These are phyloP conservation scores for Anoplolepis gracilipes DNA, from an alignment of 1,140 invertebrate genomes.

Conservation along the genomic window DNA sequence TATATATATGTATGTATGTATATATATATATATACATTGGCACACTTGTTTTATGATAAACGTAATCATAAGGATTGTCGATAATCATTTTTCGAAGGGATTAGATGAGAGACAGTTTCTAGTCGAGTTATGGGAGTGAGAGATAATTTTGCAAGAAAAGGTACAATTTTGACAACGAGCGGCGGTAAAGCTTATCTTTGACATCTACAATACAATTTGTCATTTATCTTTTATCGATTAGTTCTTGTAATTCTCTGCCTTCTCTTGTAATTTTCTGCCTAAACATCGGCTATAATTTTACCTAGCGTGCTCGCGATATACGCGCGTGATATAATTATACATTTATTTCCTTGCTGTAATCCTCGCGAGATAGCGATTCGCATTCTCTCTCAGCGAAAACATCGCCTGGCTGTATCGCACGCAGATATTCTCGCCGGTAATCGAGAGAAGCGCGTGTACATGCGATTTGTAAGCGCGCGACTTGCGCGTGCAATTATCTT, in stretches of 20 bases:
- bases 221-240: background rate
- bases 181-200: background rate
- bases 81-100: constrained; percentile 21
- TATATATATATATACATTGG: too few species aligned
- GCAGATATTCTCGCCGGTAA: constrained; percentile 18
- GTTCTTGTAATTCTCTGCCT: background rate
- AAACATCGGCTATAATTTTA: constrained; percentile 19
- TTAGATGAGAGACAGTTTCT: constrained; percentile 53
- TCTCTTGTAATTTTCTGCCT: background rate
- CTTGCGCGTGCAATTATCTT: constrained; percentile 1
- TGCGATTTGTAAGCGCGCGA: background rate
- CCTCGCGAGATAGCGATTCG: background rate
- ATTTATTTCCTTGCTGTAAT: constrained; percentile 5
- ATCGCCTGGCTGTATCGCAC: background rate
- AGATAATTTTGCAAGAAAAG: constrained; percentile 1
- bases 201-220: background rate
- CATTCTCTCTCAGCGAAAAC: background rate
- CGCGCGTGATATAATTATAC: background rate
- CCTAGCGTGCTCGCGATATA: background rate
- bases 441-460: background rate
- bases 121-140: constrained; percentile 49
- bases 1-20: too few species aligned
- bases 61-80: constrained; percentile 36
- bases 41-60: constrained; percentile 16
- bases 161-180: constrained; percentile 31